Evolutionary conservation across 1,140 invertebrate genomes (phyloP), one percentile per base, ranked within the genome.

Genomic region (Lycorma delicatula): DNA sequence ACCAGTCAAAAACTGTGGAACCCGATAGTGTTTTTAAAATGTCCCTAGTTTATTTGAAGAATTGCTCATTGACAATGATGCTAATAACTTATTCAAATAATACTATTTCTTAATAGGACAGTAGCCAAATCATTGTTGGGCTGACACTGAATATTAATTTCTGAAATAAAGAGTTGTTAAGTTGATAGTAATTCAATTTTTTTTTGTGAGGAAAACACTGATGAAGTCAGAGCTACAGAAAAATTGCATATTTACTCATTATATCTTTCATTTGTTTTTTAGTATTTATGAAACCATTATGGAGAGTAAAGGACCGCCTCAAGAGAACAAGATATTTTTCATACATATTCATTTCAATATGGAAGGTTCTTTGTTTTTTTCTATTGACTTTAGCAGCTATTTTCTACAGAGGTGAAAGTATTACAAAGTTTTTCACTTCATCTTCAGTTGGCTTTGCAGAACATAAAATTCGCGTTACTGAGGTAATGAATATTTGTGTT

Each of bases 361-460:
- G 90, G 90, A 95, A 95, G 72, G 86, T 92, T 48, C 44, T 92
- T 0, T 71, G 84, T 3, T 93, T 93, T 70, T 78, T 93, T 50
- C 77, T 86, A 58, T 80, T 81, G 13, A 82, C 87, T 29, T 54
- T 93, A 3, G 72, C 90, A 2, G 83, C 88, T 52, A 74, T 88
- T 28, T 79, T 85, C 71, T 71, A 87, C n/a, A 83, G 82, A 46
- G 86, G 86, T 3, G 83, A 89, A 27, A 84, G 84, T 61, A 79
- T 90, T 1, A 79, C 80, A 2, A 84, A 89, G 68, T 79, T 93
- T 22, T 92, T 94, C 65, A 77, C 79, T 34, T 79, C 86, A 59
- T 84, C 92, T 54, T 79, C 79, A 12, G 72, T 79, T 58, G 86
- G 86, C 2, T 93, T 93, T 69, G 79, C 83, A 7, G 78, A 80